Evolutionary conservation across 37 sponge, comb jelly and placozoan species (phyloP).

Genomic region (Mnemiopsis leidyi): DNA sequence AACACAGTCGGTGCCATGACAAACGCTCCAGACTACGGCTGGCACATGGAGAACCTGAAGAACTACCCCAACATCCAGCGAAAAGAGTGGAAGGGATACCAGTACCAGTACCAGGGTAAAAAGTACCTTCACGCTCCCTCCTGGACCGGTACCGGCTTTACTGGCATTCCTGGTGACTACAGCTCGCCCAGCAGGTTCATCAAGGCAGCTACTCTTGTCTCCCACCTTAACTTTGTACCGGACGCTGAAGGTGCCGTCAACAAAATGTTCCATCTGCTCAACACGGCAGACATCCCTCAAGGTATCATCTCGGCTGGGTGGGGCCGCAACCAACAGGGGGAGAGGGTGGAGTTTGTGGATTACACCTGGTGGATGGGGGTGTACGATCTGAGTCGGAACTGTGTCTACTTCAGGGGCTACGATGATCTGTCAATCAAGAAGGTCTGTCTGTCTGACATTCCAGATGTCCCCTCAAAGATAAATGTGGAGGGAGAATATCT

Average conservation of each 20-base stretch:
- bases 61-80: neutral
- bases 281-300: neutral
- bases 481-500: neutral
- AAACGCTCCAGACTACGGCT: neutral
- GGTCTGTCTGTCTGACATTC: neutral
- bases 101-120: neutral
- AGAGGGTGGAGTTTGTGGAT: neutral
- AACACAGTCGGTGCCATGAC: slow-evolving; percentile 9
- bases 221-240: neutral
- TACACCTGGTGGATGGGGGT: neutral
- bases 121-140: neutral
- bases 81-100: neutral
- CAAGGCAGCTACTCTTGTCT: neutral
- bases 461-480: neutral
- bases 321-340: neutral
- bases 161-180: slow-evolving; percentile 41
- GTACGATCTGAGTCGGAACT: neutral
- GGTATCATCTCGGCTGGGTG: neutral
- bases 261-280: neutral
- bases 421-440: neutral
- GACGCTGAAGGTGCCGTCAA: neutral
- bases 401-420: neutral
- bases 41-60: slow-evolving; percentile 42
- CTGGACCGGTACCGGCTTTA: neutral
- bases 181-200: slow-evolving; percentile 23